Evolutionary conservation across 2,797 vertebrate genomes (phyloP).

Genomic region (Ficedula albicollis): DNA sequence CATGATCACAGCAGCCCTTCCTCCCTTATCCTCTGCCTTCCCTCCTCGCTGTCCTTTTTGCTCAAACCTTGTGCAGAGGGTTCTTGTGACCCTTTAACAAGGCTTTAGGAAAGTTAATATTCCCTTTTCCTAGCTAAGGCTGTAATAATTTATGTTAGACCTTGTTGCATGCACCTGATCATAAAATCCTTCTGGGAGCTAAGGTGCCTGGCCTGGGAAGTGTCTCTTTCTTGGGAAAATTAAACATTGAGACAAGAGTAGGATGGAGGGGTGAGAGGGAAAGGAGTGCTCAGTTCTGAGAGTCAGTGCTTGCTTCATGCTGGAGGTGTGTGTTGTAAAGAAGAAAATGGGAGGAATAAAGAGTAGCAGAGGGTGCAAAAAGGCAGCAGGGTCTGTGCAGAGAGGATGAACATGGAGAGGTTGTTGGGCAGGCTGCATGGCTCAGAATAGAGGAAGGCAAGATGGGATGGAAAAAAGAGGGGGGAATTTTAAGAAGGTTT

Average conservation of each 20-base stretch:
- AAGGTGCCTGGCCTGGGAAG: neutral
- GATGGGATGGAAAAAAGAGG: neutral
- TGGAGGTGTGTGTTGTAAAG: neutral
- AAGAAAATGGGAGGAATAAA: neutral
- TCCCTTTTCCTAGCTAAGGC: neutral
- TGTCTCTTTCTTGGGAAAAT: neutral
- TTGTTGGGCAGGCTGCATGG: neutral
- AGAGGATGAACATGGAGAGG: neutral
- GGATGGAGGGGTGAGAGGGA: neutral
- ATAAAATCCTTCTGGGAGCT: neutral
- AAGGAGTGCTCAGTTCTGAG: neutral
- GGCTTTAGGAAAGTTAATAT: neutral
- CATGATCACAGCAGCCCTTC: neutral
- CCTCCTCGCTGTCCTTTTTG: neutral
- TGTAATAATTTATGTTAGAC: neutral
- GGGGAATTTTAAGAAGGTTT: neutral
- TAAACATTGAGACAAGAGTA: neutral
- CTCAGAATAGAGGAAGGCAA: neutral
- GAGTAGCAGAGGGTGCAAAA: neutral
- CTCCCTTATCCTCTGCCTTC: neutral
- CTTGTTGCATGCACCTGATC: neutral
- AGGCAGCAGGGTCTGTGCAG: neutral
- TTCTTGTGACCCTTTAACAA: neutral
- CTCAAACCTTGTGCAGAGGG: neutral
- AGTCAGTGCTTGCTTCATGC: neutral